Base-by-base conservation (phyloP, 2,113 vertebrate species). In the Indri indri region DNA sequence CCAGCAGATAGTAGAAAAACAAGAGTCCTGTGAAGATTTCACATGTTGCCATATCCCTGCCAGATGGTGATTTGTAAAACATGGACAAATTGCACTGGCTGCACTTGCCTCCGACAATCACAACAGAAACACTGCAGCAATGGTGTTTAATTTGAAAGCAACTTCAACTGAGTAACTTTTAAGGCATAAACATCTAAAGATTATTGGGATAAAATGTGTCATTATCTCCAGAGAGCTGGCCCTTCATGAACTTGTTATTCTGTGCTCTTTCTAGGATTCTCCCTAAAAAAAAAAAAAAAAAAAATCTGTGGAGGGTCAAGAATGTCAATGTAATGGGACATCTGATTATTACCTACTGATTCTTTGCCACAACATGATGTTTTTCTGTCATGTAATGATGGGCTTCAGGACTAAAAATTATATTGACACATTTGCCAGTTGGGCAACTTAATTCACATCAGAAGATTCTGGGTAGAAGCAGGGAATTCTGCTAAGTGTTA, bases 1-100 rank as follows among this genome's bases (percentile, higher is more conserved):
- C 98, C 98, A 98, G 98, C 98, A 98, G 98, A 98, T 98, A 98
- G 98, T 87, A 98, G 98, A 98, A 98, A 99, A 99, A 98, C 98
- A 98, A 98, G 98, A 99, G 98, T 98, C 98, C 98, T 98, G 98
- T 98, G 98, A 99, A 99, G 98, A 98, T 99, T 92, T 98, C 97
- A 89, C 98, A 98, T 98, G 98, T 98, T 98, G 98, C 98, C 98
- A 98, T 98, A 97, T 98, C 98, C 96, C 97, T 99, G 98, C 98
- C 98, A 99, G 98, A 98, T 99, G 99, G 98, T 73, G 13, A 97
- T 98, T 98, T 98, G 97, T 98, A 98, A 98, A 99, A 98, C 98
- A 98, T 91, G 98, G 98, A 98, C 98, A 98, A 98, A 98, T 98
- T 97, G 98, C 98, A 97, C 98, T 96, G 98, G 98, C 98, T 98